Conservation (phyloP, 2,888 invertebrate genomes). For the Metacarcinus magister region DNA sequence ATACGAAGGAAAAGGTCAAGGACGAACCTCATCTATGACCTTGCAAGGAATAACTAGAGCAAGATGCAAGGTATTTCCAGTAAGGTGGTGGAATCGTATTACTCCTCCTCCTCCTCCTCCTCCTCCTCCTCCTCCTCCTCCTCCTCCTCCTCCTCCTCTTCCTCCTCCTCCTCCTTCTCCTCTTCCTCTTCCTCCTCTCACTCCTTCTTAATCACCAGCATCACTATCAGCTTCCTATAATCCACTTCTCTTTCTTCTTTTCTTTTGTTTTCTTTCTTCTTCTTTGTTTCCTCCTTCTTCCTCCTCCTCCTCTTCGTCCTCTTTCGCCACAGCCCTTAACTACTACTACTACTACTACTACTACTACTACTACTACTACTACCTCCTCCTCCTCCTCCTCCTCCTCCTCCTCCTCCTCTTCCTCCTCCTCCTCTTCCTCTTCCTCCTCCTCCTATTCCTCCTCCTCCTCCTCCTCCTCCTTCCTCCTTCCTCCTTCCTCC, state of each 20-base stretch:
- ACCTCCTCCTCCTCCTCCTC: background rate
- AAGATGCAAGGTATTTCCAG: no score
- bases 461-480: no score
- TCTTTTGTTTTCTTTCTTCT: background rate
- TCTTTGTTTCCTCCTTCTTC: no score
- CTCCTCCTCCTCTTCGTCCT: no score
- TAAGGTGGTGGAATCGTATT: background rate
- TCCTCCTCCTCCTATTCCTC: background rate
- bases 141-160: background rate
- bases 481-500: background rate
- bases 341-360: no score
- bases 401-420: background rate
- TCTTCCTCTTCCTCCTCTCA: background rate
- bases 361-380: no score
- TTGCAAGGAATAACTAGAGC: no score
- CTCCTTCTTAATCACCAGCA: no score
- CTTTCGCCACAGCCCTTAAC: no score
- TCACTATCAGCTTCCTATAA: background rate
- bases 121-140: background rate
- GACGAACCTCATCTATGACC: no score
- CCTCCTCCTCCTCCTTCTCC: background rate
- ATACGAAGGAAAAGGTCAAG: no score
- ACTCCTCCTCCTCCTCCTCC: background rate
- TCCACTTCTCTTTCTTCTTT: background rate
- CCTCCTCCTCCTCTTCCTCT: background rate